These are phyloP conservation scores for Gymnocephalus cernua DNA, from an alignment of 2,113 vertebrate species.

Conservation along the genomic window DNA sequence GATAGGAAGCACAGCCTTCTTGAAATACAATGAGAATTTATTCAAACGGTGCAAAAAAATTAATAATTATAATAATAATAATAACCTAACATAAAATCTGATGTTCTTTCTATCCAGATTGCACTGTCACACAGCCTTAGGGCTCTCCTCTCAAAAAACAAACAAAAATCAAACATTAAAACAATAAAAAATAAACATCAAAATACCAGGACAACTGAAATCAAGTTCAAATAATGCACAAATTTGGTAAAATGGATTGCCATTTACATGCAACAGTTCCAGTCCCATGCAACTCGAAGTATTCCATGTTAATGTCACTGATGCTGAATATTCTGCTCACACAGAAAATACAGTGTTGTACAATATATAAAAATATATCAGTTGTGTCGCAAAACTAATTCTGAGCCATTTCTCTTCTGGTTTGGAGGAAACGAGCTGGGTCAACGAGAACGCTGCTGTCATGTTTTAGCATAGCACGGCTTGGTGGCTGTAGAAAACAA, in stretches of 20 bases:
- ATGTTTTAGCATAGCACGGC: slow-evolving; percentile 48
- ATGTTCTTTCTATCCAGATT: slow-evolving; percentile 84
- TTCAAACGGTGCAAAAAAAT: slow-evolving; percentile 87
- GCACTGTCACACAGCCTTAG: slow-evolving; percentile 80
- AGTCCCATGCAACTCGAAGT: slow-evolving; percentile 78
- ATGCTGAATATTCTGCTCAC: slow-evolving; percentile 59
- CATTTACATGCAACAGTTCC: slow-evolving; percentile 83
- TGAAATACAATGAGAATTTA: slow-evolving; percentile 88
- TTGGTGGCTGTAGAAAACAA: slow-evolving; percentile 52
- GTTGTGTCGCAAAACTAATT: slow-evolving; percentile 58
- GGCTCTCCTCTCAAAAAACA: slow-evolving; percentile 53
- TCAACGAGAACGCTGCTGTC: slow-evolving; percentile 14
- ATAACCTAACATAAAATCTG: slow-evolving; percentile 79
- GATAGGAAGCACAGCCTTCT: slow-evolving; percentile 28
- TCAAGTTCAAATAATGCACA: slow-evolving; percentile 75
- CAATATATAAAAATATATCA: slow-evolving; percentile 74
- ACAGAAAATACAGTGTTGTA: slow-evolving; percentile 72
- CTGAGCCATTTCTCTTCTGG: slow-evolving; percentile 63
- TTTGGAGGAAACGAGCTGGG: slow-evolving; percentile 55
- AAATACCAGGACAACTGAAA: slow-evolving; percentile 65
- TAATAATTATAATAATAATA: slow-evolving; percentile 44
- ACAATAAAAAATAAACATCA: slow-evolving; percentile 53
- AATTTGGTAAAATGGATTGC: slow-evolving; percentile 70
- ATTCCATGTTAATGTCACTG: slow-evolving; percentile 64
- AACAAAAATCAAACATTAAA: slow-evolving; percentile 45